phyloP scores from a whole-genome alignment of 2,113 vertebrate species.

The Cebidichthys violaceus region DNA sequence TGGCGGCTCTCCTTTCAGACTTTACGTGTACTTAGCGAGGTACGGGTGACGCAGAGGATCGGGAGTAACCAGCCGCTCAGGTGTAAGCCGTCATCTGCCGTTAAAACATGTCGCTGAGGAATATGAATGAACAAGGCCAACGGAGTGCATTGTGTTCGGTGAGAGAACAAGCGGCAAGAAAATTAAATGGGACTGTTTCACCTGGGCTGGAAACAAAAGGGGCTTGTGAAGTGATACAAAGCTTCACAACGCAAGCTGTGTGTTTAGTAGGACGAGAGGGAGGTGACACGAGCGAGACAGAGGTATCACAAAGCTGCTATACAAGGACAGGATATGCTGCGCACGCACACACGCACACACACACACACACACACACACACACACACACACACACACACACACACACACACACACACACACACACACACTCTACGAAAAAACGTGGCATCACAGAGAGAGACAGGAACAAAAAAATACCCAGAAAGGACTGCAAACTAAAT shows the following conservation, averaged over 20 bases:
- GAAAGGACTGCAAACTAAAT: constrained; percentile 4
- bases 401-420: constrained; percentile 1
- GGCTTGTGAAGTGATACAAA: constrained; percentile 34
- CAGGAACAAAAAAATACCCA: constrained; percentile 10
- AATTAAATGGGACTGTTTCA: constrained; percentile 29
- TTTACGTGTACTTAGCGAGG: too few relatives aligned
- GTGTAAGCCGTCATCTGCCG: constrained; percentile 6
- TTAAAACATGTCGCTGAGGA: constrained; percentile 6
- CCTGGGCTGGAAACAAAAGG: constrained; percentile 40
- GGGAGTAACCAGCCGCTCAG: neutral
- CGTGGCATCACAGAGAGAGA: neutral
- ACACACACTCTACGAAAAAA: neutral
- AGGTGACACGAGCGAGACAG: neutral
- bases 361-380: neutral
- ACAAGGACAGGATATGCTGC: constrained; percentile 33
- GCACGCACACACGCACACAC: constrained; percentile 5
- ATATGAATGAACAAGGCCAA: constrained; percentile 45
- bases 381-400: too few relatives aligned
- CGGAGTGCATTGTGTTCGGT: constrained; percentile 4
- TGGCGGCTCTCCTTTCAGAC: neutral
- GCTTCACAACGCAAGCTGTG: constrained; percentile 26
- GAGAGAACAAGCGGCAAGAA: constrained; percentile 9
- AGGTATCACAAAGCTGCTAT: constrained; percentile 16
- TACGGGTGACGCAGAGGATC: neutral
- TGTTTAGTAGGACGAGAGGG: constrained; percentile 9